Evolutionary conservation across 2,113 vertebrate genomes (phyloP).

Genomic region (Triplophysa dalaica): DNA sequence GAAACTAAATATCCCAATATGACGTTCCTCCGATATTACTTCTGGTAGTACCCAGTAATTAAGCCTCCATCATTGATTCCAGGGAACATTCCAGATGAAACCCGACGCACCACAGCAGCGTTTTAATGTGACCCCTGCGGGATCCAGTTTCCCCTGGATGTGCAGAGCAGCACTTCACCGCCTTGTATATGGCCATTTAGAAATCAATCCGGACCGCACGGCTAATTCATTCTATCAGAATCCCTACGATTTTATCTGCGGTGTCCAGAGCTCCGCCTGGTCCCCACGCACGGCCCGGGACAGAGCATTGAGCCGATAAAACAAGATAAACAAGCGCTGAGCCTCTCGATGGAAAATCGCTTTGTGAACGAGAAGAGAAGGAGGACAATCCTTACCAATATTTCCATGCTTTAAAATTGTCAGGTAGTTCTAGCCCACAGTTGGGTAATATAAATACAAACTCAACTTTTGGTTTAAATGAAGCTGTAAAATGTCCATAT

Average conservation of each 20-base stretch:
- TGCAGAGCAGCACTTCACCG: constrained; percentile 66
- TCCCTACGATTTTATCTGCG: constrained; percentile 71
- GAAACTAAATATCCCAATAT: constrained; percentile 60
- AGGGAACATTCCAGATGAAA: constrained; percentile 65
- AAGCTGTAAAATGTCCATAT: too few relatives aligned
- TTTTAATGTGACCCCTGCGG: constrained; percentile 51
- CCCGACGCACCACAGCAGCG: constrained; percentile 57
- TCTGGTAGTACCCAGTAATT: constrained; percentile 67
- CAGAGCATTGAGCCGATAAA: constrained; percentile 8
- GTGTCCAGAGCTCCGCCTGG: constrained; percentile 63
- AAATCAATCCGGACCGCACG: constrained; percentile 74
- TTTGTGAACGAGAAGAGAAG: not conserved
- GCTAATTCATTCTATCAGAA: constrained; percentile 74
- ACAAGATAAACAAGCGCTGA: constrained; percentile 45
- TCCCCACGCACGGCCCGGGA: constrained; percentile 16
- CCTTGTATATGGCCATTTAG: constrained; percentile 71
- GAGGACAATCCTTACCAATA: not conserved
- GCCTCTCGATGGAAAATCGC: constrained; percentile 13
- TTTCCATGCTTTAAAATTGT: too few relatives aligned
- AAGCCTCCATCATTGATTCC: constrained; percentile 71
- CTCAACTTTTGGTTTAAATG: too few relatives aligned
- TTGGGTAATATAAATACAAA: too few relatives aligned
- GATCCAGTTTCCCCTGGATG: constrained; percentile 63
- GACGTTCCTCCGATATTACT: constrained; percentile 49
- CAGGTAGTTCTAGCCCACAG: too few relatives aligned